A percentile compares a stretch with the other conserved stretches of the same genome.
Evolutionary conservation across 2,888 invertebrate genomes (phyloP).

Genomic region (Scrobipalpa atriplicella): DNA sequence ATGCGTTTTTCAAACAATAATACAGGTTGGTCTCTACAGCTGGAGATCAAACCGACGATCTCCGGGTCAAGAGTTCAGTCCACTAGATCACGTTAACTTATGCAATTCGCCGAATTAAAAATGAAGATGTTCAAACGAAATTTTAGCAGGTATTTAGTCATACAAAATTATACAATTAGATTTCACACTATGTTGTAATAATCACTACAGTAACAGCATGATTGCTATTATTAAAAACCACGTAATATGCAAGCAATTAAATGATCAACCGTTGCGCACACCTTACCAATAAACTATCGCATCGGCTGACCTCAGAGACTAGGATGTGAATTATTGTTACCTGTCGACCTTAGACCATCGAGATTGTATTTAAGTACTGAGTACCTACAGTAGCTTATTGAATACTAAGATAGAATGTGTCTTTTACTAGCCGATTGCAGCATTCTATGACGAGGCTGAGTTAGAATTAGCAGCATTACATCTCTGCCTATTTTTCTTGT

Average conservation of each 20-base stretch:
- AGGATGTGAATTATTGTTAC: conserved; percentile 15
- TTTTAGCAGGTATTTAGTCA: conserved; percentile 3
- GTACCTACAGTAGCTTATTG: not conserved
- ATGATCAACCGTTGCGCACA: conserved; percentile 10
- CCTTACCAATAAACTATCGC: conserved; percentile 8
- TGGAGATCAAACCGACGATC: too few species aligned
- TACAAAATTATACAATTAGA: conserved; percentile 16
- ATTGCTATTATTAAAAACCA: conserved; percentile 17
- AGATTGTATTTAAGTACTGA: not conserved
- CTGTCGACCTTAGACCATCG: conserved; percentile 19
- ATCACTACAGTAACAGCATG: conserved; percentile 12
- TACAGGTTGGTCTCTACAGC: too few species aligned
- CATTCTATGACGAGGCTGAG: too few species aligned
- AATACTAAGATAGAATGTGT: not conserved
- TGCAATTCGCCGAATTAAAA: not conserved
- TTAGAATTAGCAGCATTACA: too few species aligned
- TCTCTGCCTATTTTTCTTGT: too few species aligned
- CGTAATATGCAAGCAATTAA: conserved; percentile 23
- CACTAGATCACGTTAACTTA: too few species aligned
- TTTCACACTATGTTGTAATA: conserved; percentile 19
- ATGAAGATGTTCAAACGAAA: not conserved
- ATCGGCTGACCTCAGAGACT: conserved; percentile 16
- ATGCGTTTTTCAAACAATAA: too few species aligned
- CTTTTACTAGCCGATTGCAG: too few species aligned
- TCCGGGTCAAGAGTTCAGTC: too few species aligned